Evolutionary conservation across 2,888 invertebrate species (phyloP).

Genomic region (Ametastegia equiseti): DNA sequence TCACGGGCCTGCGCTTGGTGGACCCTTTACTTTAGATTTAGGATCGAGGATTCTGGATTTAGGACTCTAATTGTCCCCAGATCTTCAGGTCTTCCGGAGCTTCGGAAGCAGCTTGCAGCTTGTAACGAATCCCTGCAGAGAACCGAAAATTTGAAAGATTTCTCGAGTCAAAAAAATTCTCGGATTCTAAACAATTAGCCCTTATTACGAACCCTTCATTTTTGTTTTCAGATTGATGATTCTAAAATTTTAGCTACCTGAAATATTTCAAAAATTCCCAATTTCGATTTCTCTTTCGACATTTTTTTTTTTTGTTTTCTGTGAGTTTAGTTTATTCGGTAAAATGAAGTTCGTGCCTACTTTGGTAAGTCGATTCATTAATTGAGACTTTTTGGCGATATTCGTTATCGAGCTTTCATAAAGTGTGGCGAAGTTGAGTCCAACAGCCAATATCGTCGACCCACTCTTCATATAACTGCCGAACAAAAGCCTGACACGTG

Average conservation of each 20-base stretch:
- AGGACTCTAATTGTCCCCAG: conserved; percentile 19
- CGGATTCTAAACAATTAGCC: too few relatives aligned
- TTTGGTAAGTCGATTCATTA: background rate
- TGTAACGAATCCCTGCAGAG: background rate
- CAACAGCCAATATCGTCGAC: background rate
- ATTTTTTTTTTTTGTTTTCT: too few relatives aligned
- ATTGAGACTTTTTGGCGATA: background rate
- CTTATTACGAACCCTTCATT: too few relatives aligned
- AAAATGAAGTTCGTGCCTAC: background rate
- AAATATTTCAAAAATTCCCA: too few relatives aligned
- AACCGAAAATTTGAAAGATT: too few relatives aligned
- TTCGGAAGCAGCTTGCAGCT: background rate
- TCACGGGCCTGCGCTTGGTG: conserved; percentile 32
- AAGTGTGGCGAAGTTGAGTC: background rate
- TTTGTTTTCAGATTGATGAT: too few relatives aligned
- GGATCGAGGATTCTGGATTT: conserved; percentile 19
- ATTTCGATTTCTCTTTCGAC: too few relatives aligned
- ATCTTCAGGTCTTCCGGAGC: background rate
- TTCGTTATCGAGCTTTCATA: background rate
- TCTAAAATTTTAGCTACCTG: too few relatives aligned
- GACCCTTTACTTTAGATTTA: conserved; percentile 31
- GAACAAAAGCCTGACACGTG: background rate
- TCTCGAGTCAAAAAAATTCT: too few relatives aligned
- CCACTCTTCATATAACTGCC: background rate
- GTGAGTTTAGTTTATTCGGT: too few relatives aligned